Evolutionary conservation across 2,113 vertebrate genomes (phyloP).

Genomic region (Hypanus sabinus): DNA sequence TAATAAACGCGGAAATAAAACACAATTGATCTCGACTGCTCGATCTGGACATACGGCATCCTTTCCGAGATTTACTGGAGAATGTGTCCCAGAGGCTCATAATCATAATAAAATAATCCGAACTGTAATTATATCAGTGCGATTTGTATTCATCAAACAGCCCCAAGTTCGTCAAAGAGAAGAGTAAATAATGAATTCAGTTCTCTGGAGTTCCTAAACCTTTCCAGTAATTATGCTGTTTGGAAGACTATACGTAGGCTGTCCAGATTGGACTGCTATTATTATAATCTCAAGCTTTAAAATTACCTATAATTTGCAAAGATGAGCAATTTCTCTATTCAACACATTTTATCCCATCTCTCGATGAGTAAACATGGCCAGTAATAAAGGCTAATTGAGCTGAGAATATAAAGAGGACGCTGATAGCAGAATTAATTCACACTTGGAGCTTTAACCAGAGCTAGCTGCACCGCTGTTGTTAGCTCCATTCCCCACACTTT

Average conservation of each 20-base stretch:
- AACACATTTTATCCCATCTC: conserved; percentile 50
- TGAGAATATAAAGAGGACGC: conserved; percentile 46
- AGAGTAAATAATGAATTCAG: conserved; percentile 44
- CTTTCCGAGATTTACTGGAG: conserved; percentile 25
- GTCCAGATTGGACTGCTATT: conserved; percentile 61
- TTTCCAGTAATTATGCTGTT: conserved; percentile 60
- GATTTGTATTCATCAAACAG: conserved; percentile 38
- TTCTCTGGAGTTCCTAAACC: conserved; percentile 46
- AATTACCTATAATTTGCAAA: conserved; percentile 71
- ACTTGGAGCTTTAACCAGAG: conserved; percentile 38
- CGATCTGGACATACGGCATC: not conserved
- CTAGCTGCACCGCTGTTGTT: conserved; percentile 13
- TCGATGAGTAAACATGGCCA: conserved; percentile 53
- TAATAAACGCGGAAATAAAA: not conserved
- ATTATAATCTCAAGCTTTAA: conserved; percentile 70
- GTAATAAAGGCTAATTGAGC: conserved; percentile 49
- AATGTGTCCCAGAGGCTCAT: conserved; percentile 18
- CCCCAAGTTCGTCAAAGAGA: conserved; percentile 37
- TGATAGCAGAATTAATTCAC: conserved; percentile 44
- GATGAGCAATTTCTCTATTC: conserved; percentile 56
- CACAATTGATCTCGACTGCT: not conserved
- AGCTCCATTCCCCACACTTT: not conserved
- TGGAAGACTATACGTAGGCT: conserved; percentile 59
- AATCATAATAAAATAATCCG: conserved; percentile 31
- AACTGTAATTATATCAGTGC: conserved; percentile 37